phyloP scores from a whole-genome alignment of 2,113 vertebrate genomes.

The Charina bottae region DNA sequence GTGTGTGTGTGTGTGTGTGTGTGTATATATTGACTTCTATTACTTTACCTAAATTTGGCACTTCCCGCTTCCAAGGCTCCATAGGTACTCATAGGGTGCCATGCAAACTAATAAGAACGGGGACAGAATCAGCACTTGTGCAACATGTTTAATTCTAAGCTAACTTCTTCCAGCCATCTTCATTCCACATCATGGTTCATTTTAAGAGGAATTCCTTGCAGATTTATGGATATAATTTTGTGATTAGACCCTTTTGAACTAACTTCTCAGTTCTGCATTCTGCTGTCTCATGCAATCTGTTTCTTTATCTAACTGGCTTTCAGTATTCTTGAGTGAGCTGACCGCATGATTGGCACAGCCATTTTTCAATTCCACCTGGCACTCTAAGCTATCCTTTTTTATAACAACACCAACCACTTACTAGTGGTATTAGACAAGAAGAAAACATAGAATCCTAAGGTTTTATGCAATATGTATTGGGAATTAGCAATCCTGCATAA shows the following conservation, averaged over 20 bases:
- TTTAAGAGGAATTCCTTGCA: not conserved
- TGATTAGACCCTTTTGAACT: constrained; percentile 9
- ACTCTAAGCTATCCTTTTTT: constrained; percentile 16
- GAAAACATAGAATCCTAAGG: not conserved
- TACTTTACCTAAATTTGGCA: no score
- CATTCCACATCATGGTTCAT: not conserved
- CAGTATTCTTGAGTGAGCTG: not conserved
- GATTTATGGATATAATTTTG: constrained; percentile 1
- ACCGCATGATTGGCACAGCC: not conserved
- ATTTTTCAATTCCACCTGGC: not conserved
- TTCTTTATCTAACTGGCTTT: not conserved
- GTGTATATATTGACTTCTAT: no score
- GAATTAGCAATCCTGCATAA: no score
- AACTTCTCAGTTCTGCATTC: constrained; percentile 15
- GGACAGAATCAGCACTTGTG: not conserved
- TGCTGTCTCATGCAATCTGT: not conserved
- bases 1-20: no score
- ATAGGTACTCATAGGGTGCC: no score
- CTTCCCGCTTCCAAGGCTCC: no score
- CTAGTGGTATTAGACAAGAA: constrained; percentile 13
- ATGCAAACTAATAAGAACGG: not conserved
- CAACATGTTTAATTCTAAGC: not conserved
- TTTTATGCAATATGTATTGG: not conserved
- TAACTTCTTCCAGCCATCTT: not conserved
- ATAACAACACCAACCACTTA: constrained; percentile 37